Conservation (phyloP, 2,888 invertebrate genomes). For the Standfussiana lucernea region DNA sequence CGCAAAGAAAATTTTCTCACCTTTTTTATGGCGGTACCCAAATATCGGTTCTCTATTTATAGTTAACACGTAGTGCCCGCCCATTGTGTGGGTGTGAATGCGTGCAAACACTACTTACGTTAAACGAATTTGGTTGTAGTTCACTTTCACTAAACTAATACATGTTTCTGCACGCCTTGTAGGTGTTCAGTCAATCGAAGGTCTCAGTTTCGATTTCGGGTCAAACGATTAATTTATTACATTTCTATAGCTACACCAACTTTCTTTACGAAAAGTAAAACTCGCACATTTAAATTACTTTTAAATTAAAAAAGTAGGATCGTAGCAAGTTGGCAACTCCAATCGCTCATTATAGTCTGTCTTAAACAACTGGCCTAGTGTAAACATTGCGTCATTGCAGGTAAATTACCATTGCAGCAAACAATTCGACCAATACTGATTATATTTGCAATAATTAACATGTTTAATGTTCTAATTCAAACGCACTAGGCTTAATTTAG, state of each 20-base stretch:
- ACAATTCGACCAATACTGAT: constrained; percentile 63
- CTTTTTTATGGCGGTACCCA: constrained; percentile 27
- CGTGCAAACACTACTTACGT: constrained; percentile 65
- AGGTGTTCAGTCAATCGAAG: constrained; percentile 60
- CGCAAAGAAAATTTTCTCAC: constrained; percentile 31
- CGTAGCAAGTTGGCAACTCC: constrained; percentile 30
- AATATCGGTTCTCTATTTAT: constrained; percentile 51
- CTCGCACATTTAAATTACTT: constrained; percentile 11
- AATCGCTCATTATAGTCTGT: constrained; percentile 31
- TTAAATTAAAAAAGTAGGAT: constrained; percentile 12
- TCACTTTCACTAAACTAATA: constrained; percentile 72
- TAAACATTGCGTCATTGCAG: constrained; percentile 52
- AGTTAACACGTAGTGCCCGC: constrained; percentile 42
- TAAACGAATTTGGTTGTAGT: constrained; percentile 68
- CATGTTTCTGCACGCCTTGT: constrained; percentile 61
- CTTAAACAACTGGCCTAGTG: constrained; percentile 33
- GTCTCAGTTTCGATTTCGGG: constrained; percentile 62
- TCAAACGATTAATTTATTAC: constrained; percentile 63
- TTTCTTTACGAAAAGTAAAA: constrained; percentile 60
- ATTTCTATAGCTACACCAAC: constrained; percentile 48
- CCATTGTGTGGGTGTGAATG: constrained; percentile 53
- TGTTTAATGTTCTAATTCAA: constrained; percentile 31
- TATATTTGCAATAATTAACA: constrained; percentile 61
- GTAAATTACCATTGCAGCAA: constrained; percentile 53
- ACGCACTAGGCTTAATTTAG: constrained; percentile 32